These are phyloP conservation scores for Alviniconcha strummeri DNA, from an alignment of 2,888 invertebrate species.

Conservation along the genomic window DNA sequence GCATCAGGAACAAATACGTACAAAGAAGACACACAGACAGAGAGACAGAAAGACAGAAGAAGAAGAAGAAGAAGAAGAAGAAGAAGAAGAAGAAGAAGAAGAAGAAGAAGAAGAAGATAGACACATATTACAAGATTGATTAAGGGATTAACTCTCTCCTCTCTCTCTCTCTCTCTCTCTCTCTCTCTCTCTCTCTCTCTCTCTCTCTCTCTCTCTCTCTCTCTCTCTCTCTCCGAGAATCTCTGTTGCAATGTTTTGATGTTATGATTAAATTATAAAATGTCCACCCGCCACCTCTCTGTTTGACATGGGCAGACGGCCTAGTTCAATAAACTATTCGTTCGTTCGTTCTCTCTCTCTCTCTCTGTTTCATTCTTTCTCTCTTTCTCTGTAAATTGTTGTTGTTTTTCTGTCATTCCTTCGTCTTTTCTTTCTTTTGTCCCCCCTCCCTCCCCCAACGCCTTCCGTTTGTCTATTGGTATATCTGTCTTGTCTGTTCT, in stretches of 20 bases:
- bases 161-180: background rate
- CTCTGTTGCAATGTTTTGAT: too few relatives aligned
- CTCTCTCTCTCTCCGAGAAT: too few relatives aligned
- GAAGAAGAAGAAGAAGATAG: background rate
- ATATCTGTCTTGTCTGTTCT: too few relatives aligned
- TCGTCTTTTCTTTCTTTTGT: background rate
- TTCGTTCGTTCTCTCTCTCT: background rate
- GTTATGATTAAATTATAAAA: too few relatives aligned
- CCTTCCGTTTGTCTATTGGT: too few relatives aligned
- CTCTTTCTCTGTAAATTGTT: background rate
- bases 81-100: background rate
- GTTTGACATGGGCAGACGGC: background rate
- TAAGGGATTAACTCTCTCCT: background rate
- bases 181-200: conserved; percentile 21
- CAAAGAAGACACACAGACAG: background rate
- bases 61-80: conserved; percentile 2
- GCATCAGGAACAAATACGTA: background rate
- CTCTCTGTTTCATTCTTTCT: background rate
- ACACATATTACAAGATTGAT: background rate
- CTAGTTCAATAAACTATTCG: background rate
- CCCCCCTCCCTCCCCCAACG: too few relatives aligned
- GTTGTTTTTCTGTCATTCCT: background rate
- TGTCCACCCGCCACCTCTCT: too few relatives aligned
- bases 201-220: conserved; percentile 1
- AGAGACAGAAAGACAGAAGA: background rate